These are phyloP conservation scores for Dreissena rostriformis DNA, from an alignment of 1,140 invertebrate species.

Conservation along the genomic window DNA sequence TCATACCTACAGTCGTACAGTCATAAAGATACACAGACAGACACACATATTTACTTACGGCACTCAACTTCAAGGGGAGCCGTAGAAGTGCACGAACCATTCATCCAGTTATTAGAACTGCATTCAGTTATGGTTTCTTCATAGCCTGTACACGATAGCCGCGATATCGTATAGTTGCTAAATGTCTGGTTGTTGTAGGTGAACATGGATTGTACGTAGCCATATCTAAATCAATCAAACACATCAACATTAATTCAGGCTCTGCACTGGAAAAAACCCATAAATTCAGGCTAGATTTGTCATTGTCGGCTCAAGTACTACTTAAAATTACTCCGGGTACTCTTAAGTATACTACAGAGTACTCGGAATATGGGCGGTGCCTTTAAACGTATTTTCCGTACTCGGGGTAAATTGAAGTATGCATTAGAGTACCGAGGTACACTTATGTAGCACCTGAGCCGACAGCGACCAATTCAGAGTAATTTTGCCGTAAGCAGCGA, in stretches of 20 bases:
- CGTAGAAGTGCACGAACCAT: background rate
- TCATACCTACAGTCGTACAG: too few species aligned
- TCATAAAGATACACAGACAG: too few species aligned
- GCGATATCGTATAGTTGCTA: background rate
- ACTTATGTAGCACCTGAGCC: too few species aligned
- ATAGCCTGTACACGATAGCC: background rate
- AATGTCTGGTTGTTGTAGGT: background rate
- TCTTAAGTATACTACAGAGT: background rate
- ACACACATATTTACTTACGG: background rate
- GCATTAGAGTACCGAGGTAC: too few species aligned
- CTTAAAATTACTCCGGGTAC: background rate
- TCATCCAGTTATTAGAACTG: background rate
- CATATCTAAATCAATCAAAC: constrained; percentile 4
- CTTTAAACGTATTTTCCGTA: background rate
- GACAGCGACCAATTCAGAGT: too few species aligned
- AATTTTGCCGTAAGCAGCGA: too few species aligned
- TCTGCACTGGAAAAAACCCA: background rate
- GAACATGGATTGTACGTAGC: background rate
- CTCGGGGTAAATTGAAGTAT: too few species aligned
- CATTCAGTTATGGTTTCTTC: background rate
- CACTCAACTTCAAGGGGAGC: background rate
- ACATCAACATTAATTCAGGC: background rate
- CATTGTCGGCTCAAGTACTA: background rate
- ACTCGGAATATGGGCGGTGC: background rate
- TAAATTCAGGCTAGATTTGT: background rate